Conservation (phyloP, 2,113 vertebrate species). For the Ciconia stormi region DNA sequence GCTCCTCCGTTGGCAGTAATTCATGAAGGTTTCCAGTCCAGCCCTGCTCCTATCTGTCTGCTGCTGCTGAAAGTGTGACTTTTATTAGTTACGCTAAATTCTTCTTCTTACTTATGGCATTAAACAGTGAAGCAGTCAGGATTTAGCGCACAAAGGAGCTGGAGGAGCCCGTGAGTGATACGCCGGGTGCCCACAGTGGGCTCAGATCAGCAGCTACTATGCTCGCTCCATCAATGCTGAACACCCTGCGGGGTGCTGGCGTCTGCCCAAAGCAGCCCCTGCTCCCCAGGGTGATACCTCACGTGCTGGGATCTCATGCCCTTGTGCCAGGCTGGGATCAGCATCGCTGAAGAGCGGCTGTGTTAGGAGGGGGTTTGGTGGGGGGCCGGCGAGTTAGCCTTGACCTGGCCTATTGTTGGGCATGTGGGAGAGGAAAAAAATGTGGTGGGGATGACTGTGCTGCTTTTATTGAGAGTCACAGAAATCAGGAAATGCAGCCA, state of each 20-base stretch:
- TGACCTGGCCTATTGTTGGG: background rate
- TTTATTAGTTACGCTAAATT: background rate
- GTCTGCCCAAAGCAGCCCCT: background rate
- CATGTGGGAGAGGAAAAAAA: background rate
- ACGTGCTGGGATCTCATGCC: background rate
- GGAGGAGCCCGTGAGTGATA: background rate
- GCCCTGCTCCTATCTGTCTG: background rate
- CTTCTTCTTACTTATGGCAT: background rate
- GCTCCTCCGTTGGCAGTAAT: background rate
- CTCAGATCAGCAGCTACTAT: background rate
- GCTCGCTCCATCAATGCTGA: accelerated
- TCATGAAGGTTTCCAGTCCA: background rate
- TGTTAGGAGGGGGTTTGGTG: background rate
- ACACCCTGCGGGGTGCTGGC: background rate
- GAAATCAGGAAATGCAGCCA: background rate
- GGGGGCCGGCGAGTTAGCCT: background rate
- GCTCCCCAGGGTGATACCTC: background rate
- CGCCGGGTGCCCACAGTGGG: accelerated
- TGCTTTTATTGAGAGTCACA: background rate
- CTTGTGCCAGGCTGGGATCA: background rate
- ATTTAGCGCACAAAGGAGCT: background rate
- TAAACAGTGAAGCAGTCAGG: background rate
- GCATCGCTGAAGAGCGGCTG: accelerated
- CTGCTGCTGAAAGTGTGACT: background rate
- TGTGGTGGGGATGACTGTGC: background rate